Percentiles rank a stretch among this genome's conserved stretches.
Evolutionary conservation across 2,888 invertebrate genomes (phyloP).

Genomic region (Belgica antarctica): DNA sequence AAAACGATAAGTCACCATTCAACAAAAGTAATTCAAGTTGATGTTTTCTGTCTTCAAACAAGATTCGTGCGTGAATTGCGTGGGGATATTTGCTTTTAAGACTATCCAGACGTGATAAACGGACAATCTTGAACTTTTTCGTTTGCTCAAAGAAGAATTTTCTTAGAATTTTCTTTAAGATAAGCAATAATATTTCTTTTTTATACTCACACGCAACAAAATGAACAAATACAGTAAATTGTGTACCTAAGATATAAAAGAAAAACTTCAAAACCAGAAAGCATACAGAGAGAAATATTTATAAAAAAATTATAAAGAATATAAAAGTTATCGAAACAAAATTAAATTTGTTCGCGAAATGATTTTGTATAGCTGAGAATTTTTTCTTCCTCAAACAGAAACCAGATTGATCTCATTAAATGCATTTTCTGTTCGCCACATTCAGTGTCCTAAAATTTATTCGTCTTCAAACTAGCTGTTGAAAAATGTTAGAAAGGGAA

Average conservation of each 20-base stretch:
- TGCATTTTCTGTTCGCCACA: background rate
- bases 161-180: background rate
- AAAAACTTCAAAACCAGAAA: conserved; percentile 30
- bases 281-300: conserved; percentile 23
- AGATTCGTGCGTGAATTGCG: too few species aligned
- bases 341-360: background rate
- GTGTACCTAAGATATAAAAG: conserved; percentile 30
- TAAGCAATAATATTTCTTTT: conserved; percentile 19
- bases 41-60: too few species aligned
- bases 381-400: background rate
- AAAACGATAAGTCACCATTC: too few species aligned
- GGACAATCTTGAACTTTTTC: background rate
- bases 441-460: background rate
- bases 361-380: background rate
- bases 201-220: background rate
- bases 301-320: conserved; percentile 3
- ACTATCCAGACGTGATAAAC: too few species aligned
- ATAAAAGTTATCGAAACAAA: conserved; percentile 4
- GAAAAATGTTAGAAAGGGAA: background rate
- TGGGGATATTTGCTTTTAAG: too few species aligned
- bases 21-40: too few species aligned
- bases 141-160: background rate
- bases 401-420: conserved; percentile 10
- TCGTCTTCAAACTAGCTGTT: background rate
- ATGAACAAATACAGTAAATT: conserved; percentile 24